These are phyloP conservation scores for Pyrrhosoma nymphula DNA, from an alignment of 2,888 invertebrate species.

Conservation along the genomic window DNA sequence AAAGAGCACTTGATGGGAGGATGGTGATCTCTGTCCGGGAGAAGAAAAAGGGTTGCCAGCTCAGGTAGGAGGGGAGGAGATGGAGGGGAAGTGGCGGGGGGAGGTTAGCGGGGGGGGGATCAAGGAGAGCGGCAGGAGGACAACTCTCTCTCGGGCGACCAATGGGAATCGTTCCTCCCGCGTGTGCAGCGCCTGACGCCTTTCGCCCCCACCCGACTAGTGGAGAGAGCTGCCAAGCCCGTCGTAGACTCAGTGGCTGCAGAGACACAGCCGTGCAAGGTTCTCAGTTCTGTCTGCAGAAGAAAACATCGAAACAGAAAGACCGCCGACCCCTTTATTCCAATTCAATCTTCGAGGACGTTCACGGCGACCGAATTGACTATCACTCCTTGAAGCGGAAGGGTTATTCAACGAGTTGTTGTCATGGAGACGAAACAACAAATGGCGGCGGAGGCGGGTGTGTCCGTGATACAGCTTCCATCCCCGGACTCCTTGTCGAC, in stretches of 20 bases:
- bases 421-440: neutral
- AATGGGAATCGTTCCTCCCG: slow-evolving; percentile 15
- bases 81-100: neutral
- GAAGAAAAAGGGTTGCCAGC: neutral
- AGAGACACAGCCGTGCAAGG: neutral
- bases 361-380: neutral
- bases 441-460: slow-evolving; percentile 25
- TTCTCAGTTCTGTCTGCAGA: neutral
- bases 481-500: slow-evolving; percentile 36
- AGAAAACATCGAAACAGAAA: neutral
- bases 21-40: neutral
- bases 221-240: slow-evolving; percentile 10
- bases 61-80: neutral
- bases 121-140: neutral
- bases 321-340: neutral
- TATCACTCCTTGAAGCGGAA: neutral
- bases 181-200: neutral
- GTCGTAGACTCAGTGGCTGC: slow-evolving; percentile 28
- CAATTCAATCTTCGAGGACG: neutral
- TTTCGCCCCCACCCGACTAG: neutral
- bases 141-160: neutral
- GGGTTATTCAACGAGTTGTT: neutral
- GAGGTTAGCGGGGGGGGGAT: neutral
- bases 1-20: neutral
- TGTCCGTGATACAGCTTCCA: slow-evolving; percentile 55